These are phyloP conservation scores for Drosophila repleta DNA, from an alignment of 1,140 invertebrate species.

Conservation along the genomic window DNA sequence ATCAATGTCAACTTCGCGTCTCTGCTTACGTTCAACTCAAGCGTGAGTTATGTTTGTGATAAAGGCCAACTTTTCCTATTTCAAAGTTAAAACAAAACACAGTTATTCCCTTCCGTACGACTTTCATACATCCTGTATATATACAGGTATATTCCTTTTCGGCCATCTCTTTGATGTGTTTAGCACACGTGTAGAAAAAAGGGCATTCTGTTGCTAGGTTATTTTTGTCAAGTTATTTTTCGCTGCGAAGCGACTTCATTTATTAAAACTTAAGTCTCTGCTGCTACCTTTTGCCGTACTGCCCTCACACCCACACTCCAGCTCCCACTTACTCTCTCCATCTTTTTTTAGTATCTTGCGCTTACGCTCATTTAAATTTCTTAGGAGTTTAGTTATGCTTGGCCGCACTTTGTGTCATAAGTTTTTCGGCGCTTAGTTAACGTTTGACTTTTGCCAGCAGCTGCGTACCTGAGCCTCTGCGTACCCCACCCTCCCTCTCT, in stretches of 20 bases:
- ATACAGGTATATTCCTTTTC: constrained; percentile 18
- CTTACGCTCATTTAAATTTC: constrained; percentile 81
- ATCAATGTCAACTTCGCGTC: too few species aligned
- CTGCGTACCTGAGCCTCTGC: constrained; percentile 18
- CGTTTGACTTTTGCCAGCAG: constrained; percentile 76
- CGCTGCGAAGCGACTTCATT: constrained; percentile 59
- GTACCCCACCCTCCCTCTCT: not conserved
- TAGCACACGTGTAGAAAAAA: constrained; percentile 4
- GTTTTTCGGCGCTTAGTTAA: constrained; percentile 80
- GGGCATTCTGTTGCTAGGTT: constrained; percentile 10
- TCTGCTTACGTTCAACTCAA: too few species aligned
- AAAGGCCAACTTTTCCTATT: too few species aligned
- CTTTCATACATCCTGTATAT: not conserved
- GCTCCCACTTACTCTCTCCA: not conserved
- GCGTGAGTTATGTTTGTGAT: too few species aligned
- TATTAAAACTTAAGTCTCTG: constrained; percentile 64
- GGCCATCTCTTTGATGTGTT: constrained; percentile 27
- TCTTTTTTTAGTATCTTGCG: constrained; percentile 42
- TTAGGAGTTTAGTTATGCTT: constrained; percentile 77
- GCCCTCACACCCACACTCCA: not conserved
- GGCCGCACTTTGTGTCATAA: constrained; percentile 72
- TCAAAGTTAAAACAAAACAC: not conserved
- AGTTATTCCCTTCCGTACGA: not conserved
- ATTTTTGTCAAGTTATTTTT: not conserved
- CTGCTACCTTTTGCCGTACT: constrained; percentile 43